These are phyloP conservation scores for Noctua janthina DNA, from an alignment of 2,888 invertebrate species.

Conservation along the genomic window DNA sequence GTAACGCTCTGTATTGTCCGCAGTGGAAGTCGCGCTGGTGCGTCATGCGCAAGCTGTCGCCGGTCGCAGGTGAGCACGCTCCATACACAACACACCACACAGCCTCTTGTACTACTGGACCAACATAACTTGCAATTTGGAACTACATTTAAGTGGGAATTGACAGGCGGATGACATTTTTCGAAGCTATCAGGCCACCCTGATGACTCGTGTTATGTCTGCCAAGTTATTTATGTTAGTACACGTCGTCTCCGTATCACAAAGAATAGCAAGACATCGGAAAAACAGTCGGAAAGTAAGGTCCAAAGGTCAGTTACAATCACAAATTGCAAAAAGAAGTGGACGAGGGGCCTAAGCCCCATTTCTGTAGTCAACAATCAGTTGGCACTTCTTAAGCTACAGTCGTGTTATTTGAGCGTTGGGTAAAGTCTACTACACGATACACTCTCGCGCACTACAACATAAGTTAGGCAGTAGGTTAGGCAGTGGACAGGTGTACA, in stretches of 20 bases:
- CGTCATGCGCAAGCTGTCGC: conserved; percentile 96
- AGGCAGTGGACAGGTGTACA: too few relatives aligned
- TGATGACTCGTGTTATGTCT: not conserved
- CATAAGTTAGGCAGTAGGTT: too few relatives aligned
- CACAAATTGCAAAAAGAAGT: not conserved
- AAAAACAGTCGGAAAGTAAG: not conserved
- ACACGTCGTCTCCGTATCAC: not conserved
- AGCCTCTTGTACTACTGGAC: not conserved
- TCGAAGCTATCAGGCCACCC: not conserved
- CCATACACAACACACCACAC: not conserved
- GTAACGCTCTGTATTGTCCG: conserved; percentile 68
- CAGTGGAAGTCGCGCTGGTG: conserved; percentile 98
- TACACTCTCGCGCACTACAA: too few relatives aligned
- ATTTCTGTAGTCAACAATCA: not conserved
- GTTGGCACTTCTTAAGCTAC: not conserved
- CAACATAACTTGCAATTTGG: not conserved
- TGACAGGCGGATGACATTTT: not conserved
- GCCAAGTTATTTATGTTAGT: not conserved
- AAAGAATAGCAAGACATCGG: not conserved
- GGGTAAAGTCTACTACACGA: too few relatives aligned
- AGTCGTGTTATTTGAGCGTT: too few relatives aligned
- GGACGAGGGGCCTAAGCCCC: not conserved
- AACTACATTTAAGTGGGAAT: not conserved
- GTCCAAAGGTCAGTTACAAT: not conserved
- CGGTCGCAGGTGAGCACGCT: conserved; percentile 94